Evolutionary conservation across 1,140 invertebrate species (phyloP).

Genomic region (Grapholita molesta): DNA sequence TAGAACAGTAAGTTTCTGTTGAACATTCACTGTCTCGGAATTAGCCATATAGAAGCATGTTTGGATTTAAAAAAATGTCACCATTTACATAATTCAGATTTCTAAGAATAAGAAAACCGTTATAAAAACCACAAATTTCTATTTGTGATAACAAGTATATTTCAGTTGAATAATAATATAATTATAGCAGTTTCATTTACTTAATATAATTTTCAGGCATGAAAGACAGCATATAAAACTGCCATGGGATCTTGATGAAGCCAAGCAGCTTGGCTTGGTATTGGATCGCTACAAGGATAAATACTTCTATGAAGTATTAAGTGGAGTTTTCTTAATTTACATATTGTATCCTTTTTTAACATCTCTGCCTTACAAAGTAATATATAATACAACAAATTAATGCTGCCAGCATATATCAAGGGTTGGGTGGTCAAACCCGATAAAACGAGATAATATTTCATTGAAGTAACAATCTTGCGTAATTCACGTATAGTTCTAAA

Average conservation of each 20-base stretch:
- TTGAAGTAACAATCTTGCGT: too few species aligned
- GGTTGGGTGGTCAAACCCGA: too few species aligned
- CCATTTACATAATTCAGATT: too few species aligned
- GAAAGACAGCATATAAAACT: constrained; percentile 94
- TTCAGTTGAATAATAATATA: neutral
- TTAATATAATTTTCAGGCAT: constrained; percentile 82
- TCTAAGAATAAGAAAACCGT: too few species aligned
- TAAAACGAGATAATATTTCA: too few species aligned
- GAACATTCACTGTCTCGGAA: neutral
- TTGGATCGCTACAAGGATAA: constrained; percentile 96
- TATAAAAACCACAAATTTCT: too few species aligned
- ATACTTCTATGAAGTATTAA: constrained; percentile 95
- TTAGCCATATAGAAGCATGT: neutral
- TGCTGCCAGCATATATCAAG: too few species aligned
- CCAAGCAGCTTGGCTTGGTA: constrained; percentile 95
- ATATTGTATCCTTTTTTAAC: constrained; percentile 99
- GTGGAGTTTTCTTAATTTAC: constrained; percentile 94
- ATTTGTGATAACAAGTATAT: too few species aligned
- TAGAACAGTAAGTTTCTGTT: constrained; percentile 85
- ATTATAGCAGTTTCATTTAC: constrained; percentile 9
- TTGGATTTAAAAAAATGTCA: neutral
- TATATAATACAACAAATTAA: too few species aligned
- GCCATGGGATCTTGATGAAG: constrained; percentile 96
- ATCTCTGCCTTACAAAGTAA: too few species aligned
- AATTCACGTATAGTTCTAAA: too few species aligned